These are phyloP conservation scores for Oreochromis mossambicus DNA, from an alignment of 2,797 vertebrate genomes.

Conservation along the genomic window DNA sequence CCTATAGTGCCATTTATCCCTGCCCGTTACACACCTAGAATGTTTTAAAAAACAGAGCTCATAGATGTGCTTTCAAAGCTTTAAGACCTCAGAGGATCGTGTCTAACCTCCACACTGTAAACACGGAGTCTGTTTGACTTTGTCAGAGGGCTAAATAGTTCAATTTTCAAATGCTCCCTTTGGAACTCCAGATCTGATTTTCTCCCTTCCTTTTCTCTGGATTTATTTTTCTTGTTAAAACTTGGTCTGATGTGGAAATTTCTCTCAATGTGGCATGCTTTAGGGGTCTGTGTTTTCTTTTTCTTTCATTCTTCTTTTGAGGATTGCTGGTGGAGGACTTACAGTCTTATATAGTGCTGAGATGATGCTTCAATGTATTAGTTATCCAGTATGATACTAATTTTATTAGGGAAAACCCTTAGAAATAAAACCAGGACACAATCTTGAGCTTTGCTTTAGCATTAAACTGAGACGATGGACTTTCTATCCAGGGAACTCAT, in stretches of 20 bases:
- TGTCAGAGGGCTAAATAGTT: slow-evolving; percentile 33
- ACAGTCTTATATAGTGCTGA: neutral
- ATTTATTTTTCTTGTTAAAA: slow-evolving; percentile 31
- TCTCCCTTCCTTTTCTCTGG: slow-evolving; percentile 4
- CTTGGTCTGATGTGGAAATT: neutral
- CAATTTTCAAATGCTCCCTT: slow-evolving; percentile 29
- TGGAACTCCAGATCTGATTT: slow-evolving; percentile 22
- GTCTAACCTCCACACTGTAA: slow-evolving; percentile 31
- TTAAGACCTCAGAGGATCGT: slow-evolving; percentile 26
- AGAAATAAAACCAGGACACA: neutral
- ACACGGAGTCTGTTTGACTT: slow-evolving; percentile 41
- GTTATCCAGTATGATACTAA: neutral
- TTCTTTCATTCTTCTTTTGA: neutral
- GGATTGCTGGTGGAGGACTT: neutral
- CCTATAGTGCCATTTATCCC: slow-evolving; percentile 4
- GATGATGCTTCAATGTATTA: neutral
- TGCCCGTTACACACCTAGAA: neutral
- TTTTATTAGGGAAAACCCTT: neutral
- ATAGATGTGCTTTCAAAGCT: slow-evolving; percentile 25
- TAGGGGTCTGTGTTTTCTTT: neutral
- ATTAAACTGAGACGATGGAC: neutral
- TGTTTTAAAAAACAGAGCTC: neutral
- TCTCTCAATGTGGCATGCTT: neutral
- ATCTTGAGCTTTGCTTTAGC: neutral
- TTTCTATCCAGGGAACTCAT: neutral